Conservation (phyloP, 2,888 invertebrate genomes). For the Rhimphoctona megacephalus region DNA sequence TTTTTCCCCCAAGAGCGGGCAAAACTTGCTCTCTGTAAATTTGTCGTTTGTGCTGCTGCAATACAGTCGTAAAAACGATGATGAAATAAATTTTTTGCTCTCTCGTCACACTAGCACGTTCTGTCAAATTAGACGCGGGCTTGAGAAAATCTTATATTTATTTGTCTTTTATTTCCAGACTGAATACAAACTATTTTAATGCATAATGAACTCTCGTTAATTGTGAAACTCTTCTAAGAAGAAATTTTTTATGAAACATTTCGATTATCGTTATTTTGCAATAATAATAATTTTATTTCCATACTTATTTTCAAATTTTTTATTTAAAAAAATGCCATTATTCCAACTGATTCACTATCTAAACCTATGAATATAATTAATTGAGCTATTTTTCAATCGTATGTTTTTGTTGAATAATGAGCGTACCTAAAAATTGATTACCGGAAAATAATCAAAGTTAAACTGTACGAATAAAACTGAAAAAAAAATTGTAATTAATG, state of each 20-base stretch:
- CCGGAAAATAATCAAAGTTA: background rate
- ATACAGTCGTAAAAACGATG: constrained; percentile 54
- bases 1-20: constrained; percentile 88
- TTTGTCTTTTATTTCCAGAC: constrained; percentile 9
- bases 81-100: background rate
- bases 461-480: background rate
- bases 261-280: background rate
- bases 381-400: background rate
- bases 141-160: constrained; percentile 7
- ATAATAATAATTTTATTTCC: background rate
- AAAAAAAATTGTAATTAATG: background rate
- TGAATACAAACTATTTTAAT: constrained; percentile 16
- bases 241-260: background rate
- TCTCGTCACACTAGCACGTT: constrained; percentile 20
- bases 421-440: background rate
- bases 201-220: constrained; percentile 33
- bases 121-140: background rate
- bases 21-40: constrained; percentile 88
- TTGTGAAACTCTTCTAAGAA: constrained; percentile 17
- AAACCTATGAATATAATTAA: background rate
- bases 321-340: background rate
- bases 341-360: background rate
- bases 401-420: background rate
- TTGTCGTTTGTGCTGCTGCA: constrained; percentile 86
- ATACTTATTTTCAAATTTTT: background rate